phyloP scores from a whole-genome alignment of 2,888 invertebrate genomes.

The Andrena minutula region DNA sequence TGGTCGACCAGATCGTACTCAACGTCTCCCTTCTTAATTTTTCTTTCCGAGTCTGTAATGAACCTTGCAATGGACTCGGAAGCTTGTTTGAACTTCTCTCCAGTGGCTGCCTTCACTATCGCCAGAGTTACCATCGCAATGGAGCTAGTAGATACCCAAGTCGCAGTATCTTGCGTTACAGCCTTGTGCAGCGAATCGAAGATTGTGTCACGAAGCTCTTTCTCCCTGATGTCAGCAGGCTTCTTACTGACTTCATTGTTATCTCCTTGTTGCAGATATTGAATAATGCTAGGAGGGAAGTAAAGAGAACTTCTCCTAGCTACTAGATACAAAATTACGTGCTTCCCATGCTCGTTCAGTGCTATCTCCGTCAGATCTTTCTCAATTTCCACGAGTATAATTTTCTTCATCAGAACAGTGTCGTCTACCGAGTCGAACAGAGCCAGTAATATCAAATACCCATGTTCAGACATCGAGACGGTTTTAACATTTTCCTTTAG shows the following conservation, averaged over 20 bases:
- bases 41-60: constrained; percentile 86
- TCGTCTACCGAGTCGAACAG: constrained; percentile 96
- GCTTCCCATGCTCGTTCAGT: constrained; percentile 92
- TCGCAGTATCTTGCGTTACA: constrained; percentile 87
- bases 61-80: constrained; percentile 85
- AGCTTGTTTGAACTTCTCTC: constrained; percentile 84
- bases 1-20: constrained; percentile 88
- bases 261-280: constrained; percentile 91
- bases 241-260: constrained; percentile 91
- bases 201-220: constrained; percentile 90
- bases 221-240: constrained; percentile 87
- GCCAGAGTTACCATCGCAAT: constrained; percentile 90
- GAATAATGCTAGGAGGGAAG: constrained; percentile 93
- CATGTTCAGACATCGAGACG: constrained; percentile 94
- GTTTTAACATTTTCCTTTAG: constrained; percentile 94
- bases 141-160: constrained; percentile 90
- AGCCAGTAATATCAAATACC: constrained; percentile 92
- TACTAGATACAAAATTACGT: constrained; percentile 95
- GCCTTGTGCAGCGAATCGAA: constrained; percentile 87
- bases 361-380: constrained; percentile 89
- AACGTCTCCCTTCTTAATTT: constrained; percentile 81
- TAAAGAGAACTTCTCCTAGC: constrained; percentile 92
- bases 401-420: constrained; percentile 95
- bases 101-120: constrained; percentile 89
- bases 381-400: constrained; percentile 90